These are phyloP conservation scores for Stegodyphus dumicola DNA, from an alignment of 1,140 invertebrate genomes.

Conservation along the genomic window DNA sequence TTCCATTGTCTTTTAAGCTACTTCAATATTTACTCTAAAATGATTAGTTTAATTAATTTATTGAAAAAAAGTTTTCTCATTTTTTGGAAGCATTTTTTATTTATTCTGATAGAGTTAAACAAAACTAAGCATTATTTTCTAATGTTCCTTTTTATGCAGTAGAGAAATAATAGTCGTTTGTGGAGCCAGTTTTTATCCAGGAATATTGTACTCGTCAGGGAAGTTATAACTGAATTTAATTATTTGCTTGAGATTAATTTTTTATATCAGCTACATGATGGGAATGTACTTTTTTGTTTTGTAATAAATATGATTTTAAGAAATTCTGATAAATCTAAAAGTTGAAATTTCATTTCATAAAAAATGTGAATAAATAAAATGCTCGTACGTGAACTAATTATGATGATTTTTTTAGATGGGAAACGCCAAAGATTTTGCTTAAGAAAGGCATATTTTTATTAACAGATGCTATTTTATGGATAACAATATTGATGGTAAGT, in stretches of 20 bases:
- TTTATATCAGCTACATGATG: too few relatives aligned
- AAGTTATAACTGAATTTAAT: too few relatives aligned
- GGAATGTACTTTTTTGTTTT: too few relatives aligned
- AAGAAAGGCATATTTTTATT: constrained; percentile 51
- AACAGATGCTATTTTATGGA: constrained; percentile 55
- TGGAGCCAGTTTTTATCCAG: too few relatives aligned
- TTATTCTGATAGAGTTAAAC: not conserved
- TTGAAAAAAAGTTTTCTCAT: not conserved
- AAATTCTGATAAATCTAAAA: too few relatives aligned
- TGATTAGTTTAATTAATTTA: constrained; percentile 24
- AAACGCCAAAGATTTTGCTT: constrained; percentile 28
- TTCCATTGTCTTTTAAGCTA: constrained; percentile 12
- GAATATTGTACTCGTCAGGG: too few relatives aligned
- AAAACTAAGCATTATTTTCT: not conserved
- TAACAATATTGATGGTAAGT: constrained; percentile 33
- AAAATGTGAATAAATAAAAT: too few relatives aligned
- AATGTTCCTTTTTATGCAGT: not conserved
- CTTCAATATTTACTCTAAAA: constrained; percentile 28
- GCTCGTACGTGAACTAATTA: not conserved
- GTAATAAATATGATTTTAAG: too few relatives aligned
- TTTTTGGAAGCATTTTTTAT: not conserved
- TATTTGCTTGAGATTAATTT: too few relatives aligned
- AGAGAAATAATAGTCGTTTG: too few relatives aligned
- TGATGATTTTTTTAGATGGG: constrained; percentile 16
- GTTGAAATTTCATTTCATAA: too few relatives aligned